phyloP scores from a whole-genome alignment of 2,113 vertebrate species.

The Crypturellus undulatus region DNA sequence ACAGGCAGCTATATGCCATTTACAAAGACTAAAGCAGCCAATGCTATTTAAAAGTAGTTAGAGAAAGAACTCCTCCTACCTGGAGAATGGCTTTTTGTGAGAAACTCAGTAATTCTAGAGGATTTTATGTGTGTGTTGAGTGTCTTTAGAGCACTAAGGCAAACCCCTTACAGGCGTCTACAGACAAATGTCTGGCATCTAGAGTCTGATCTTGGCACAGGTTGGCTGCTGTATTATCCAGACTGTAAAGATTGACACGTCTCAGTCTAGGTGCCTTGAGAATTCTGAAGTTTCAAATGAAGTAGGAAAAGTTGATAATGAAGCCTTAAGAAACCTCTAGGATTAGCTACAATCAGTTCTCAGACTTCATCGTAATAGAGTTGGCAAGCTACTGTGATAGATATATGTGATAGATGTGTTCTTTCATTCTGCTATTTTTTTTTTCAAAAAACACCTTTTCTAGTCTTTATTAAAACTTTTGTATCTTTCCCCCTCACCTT shows the following conservation, averaged over 20 bases:
- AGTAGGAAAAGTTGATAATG: neutral
- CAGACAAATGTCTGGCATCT: neutral
- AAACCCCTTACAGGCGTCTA: neutral
- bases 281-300: neutral
- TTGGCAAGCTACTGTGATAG: neutral
- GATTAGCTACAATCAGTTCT: neutral
- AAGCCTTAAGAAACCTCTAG: neutral
- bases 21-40: neutral
- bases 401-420: neutral
- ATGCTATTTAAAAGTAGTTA: neutral
- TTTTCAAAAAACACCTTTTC: neutral
- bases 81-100: neutral
- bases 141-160: neutral
- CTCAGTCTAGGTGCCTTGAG: accelerated
- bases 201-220: neutral
- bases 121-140: neutral
- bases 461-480: neutral
- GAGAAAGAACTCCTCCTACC: neutral
- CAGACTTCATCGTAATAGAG: neutral
- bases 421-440: neutral
- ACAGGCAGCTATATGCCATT: neutral
- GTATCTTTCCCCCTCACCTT: neutral
- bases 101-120: neutral
- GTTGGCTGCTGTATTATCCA: neutral
- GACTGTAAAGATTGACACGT: neutral